phyloP scores from a whole-genome alignment of 2,113 vertebrate genomes.

The Periophthalmus modestus region DNA sequence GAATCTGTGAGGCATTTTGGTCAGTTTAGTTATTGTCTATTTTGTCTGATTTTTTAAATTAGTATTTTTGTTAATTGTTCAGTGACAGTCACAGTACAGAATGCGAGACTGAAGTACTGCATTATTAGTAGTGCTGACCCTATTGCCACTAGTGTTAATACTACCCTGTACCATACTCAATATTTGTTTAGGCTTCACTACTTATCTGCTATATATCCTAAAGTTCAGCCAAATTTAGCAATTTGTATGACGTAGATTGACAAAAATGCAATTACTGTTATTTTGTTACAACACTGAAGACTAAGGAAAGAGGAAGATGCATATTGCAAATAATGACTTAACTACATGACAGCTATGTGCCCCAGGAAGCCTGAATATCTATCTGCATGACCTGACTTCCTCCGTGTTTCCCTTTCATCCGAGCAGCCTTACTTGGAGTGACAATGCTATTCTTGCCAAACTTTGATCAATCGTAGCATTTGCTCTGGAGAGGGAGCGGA shows the following conservation, averaged over 20 bases:
- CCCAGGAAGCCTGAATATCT: slow-evolving; percentile 21
- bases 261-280: not conserved
- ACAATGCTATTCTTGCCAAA: slow-evolving; percentile 50
- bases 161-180: not conserved
- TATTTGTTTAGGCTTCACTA: not conserved
- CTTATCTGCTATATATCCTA: not conserved
- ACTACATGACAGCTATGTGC: slow-evolving; percentile 4
- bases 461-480: slow-evolving; percentile 64
- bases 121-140: too few relatives aligned
- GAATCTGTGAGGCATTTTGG: too few relatives aligned
- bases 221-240: not conserved
- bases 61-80: too few relatives aligned
- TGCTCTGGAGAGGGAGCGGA: slow-evolving; percentile 28
- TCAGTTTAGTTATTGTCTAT: too few relatives aligned
- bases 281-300: not conserved
- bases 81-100: too few relatives aligned
- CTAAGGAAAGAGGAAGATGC: not conserved
- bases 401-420: slow-evolving; percentile 42
- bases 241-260: not conserved
- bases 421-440: slow-evolving; percentile 42
- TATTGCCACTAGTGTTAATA: not conserved
- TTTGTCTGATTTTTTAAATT: too few relatives aligned
- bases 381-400: slow-evolving; percentile 23
- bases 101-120: too few relatives aligned
- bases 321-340: too few relatives aligned